Base-by-base conservation (phyloP, 2,113 vertebrate species). In the Malurus elegans region DNA sequence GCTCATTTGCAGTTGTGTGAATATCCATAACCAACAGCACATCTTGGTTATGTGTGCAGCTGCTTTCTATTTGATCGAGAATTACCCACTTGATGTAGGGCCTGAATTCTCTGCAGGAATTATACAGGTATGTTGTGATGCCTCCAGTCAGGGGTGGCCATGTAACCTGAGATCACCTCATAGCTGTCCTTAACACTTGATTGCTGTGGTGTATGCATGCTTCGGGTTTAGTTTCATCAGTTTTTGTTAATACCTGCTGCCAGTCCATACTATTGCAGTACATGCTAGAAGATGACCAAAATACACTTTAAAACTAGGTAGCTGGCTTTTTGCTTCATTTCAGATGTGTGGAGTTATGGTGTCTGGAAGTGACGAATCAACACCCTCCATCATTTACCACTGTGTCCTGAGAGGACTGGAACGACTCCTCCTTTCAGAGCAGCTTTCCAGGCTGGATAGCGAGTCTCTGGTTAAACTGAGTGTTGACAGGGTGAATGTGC, bases 61-160 rank as follows among this genome's bases (percentile, higher is more conserved):
- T 28, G 99, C 99, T 8, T 99, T 99, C 97, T 99, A 99, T 97
- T 98, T 99, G 98, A 99, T 99, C 2, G 99, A 99, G 97, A 99
- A 99, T 96, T 99, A 99, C 73, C 99, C 99, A 11, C 97, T 99
- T 92, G 99, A 99, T 82, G 99, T 99, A 10, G 99, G 99, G 21
- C 97, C 99, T 8, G 99, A 99, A 74, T 99, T 99, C 70, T 99
- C 99, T 57, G 98, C 99, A 6, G 98, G 98, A 66, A 91, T 99
- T 51, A 99, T 99, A 91, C 99, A 99, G 99, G 99, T 99, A 96
- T 45, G 84, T 93, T 70, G 58, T 58, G 28, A 31, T 79, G 34
- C 50, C 29, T 38, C 3, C 48, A 42, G 0, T 74, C 53, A 54
- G 9, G 23, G 54, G n/a, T 71, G 18, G 7, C 54, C n/a, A 8